These are phyloP conservation scores for Triplophysa siluroides DNA, from an alignment of 2,113 vertebrate species.

Conservation along the genomic window DNA sequence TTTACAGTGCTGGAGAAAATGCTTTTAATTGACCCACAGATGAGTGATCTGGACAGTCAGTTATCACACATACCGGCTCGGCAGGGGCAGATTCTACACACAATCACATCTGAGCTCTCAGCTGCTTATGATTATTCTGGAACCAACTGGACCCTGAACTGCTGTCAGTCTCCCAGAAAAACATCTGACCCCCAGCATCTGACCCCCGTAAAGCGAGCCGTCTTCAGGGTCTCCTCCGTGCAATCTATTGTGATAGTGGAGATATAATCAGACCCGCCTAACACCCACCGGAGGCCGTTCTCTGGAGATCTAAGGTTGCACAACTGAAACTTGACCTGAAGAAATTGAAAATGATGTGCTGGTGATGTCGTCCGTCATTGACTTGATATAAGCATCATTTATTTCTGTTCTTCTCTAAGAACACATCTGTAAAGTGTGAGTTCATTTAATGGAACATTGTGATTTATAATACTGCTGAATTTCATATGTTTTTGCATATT, in stretches of 20 bases:
- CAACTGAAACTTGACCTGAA: background rate
- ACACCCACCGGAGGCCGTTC: slow-evolving; percentile 14
- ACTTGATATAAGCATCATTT: background rate
- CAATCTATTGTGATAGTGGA: slow-evolving; percentile 35
- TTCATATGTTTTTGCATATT: no score
- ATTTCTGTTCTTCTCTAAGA: no score
- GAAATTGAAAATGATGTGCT: background rate
- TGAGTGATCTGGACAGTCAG: slow-evolving; percentile 32
- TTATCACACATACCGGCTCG: background rate
- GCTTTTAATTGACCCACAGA: slow-evolving; percentile 59
- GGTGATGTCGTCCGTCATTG: background rate
- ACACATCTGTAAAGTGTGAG: no score
- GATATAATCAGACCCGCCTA: slow-evolving; percentile 14
- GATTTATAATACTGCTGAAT: no score
- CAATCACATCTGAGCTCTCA: slow-evolving; percentile 6
- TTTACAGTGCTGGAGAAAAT: slow-evolving; percentile 47
- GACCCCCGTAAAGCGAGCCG: slow-evolving; percentile 14
- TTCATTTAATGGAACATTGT: no score
- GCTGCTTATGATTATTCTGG: background rate
- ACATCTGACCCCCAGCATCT: background rate
- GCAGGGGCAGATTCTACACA: background rate
- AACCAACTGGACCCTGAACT: slow-evolving; percentile 31
- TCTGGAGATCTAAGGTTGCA: slow-evolving; percentile 2
- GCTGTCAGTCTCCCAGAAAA: slow-evolving; percentile 60
- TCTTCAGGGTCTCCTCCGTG: no score